phyloP scores from a whole-genome alignment of 2,113 vertebrate species.

The Mungos mungo region DNA sequence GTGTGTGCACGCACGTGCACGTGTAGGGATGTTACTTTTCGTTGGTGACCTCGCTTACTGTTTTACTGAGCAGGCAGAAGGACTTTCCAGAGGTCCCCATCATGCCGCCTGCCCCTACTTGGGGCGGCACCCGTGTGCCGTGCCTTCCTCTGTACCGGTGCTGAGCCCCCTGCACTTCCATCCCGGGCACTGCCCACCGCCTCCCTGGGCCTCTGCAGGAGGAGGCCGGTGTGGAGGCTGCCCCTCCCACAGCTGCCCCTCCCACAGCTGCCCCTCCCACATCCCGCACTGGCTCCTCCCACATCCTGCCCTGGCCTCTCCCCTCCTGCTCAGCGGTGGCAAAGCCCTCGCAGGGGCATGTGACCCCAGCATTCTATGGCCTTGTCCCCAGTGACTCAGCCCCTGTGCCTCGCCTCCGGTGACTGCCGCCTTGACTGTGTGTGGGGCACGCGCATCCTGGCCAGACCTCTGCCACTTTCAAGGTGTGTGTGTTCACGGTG shows the following conservation, averaged over 20 bases:
- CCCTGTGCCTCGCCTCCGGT: accelerated
- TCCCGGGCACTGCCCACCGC: accelerated
- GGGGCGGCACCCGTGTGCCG: accelerated
- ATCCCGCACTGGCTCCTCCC: not conserved
- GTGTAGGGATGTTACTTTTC: not conserved
- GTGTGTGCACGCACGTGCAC: no score
- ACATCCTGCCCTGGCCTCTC: not conserved
- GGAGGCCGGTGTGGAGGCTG: no score
- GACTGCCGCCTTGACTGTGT: no score
- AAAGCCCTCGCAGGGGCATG: not conserved
- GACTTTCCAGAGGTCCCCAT: not conserved
- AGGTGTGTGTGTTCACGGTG: accelerated
- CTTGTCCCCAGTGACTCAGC: not conserved
- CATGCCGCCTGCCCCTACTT: accelerated
- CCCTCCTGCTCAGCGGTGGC: not conserved
- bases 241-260: no score
- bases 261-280: no score
- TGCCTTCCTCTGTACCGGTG: no score
- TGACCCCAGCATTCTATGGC: not conserved
- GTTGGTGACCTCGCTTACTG: not conserved
- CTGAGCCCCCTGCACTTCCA: not conserved
- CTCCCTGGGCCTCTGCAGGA: accelerated
- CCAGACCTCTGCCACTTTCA: not conserved
- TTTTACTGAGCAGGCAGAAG: not conserved
- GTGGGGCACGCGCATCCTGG: accelerated